Conservation (phyloP, 2,113 vertebrate genomes). For the Neotragus moschatus region DNA sequence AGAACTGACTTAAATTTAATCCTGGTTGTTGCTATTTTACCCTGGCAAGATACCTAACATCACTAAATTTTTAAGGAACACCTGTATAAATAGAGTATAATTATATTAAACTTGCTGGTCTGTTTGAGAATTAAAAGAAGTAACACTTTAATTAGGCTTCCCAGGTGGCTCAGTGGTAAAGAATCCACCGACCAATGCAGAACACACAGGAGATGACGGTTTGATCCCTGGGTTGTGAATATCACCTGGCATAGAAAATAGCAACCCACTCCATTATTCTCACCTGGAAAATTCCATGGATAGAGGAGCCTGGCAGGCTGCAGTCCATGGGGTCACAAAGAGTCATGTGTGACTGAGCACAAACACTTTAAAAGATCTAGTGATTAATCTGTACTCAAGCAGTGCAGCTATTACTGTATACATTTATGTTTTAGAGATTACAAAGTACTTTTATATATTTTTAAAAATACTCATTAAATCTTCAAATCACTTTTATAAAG, state of each 20-base stretch:
- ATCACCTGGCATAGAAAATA: not conserved
- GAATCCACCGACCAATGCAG: not conserved
- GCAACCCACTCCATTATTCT: not conserved
- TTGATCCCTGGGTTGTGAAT: not conserved
- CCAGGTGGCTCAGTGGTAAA: not conserved
- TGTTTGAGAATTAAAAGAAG: slow-evolving; percentile 13
- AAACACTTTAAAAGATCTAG: not conserved
- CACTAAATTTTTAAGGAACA: not conserved
- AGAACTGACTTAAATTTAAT: not conserved
- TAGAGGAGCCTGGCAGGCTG: not conserved
- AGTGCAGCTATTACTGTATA: not conserved
- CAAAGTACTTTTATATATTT: not conserved
- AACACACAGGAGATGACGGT: not conserved
- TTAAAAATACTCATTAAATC: not conserved
- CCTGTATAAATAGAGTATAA: not conserved
- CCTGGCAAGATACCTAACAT: not conserved
- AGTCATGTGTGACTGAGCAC: not conserved
- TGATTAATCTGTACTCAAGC: not conserved
- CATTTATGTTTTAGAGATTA: not conserved
- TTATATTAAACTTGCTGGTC: not conserved
- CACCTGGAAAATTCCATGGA: not conserved
- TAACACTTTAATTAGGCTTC: not conserved
- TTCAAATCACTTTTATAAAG: slow-evolving; percentile 25
- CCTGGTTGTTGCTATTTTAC: not conserved
- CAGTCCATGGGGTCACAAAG: not conserved